phyloP scores from a whole-genome alignment of 2,797 vertebrate genomes.

The Psittacula derbiana region DNA sequence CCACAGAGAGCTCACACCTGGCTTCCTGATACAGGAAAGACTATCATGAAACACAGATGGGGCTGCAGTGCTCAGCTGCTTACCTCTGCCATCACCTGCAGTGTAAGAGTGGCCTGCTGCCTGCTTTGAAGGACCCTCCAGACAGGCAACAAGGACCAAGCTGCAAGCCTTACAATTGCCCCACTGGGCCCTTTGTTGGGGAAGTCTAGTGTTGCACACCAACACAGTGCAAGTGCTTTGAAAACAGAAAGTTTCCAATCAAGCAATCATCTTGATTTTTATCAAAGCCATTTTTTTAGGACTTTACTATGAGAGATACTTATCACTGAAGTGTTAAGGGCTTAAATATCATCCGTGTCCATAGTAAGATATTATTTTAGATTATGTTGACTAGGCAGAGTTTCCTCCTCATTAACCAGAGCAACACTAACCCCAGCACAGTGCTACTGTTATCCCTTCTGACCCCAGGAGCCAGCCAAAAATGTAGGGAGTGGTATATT shows the following conservation, averaged over 20 bases:
- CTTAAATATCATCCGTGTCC: background rate
- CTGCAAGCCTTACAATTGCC: background rate
- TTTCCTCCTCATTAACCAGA: background rate
- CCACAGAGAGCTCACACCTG: background rate
- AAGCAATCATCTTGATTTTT: background rate
- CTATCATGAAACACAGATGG: background rate
- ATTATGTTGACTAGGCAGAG: background rate
- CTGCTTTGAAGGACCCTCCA: background rate
- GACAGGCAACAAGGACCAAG: background rate
- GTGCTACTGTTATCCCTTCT: background rate
- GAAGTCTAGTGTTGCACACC: background rate
- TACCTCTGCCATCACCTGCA: background rate
- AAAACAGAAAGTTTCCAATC: background rate
- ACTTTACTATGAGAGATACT: background rate
- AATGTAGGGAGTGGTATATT: slow-evolving; percentile 34
- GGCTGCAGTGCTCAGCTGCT: background rate
- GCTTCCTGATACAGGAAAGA: background rate
- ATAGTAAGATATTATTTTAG: background rate
- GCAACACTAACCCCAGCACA: background rate
- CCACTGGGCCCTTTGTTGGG: background rate
- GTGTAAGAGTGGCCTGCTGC: background rate
- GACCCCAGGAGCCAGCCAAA: slow-evolving; percentile 46
- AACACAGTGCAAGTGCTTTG: background rate
- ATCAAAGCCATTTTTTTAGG: background rate
- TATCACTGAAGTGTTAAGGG: background rate